A percentile compares a stretch with the other conserved stretches of the same genome.
Conservation (phyloP, 2,797 vertebrate species). For the Adelosebastes latens region DNA sequence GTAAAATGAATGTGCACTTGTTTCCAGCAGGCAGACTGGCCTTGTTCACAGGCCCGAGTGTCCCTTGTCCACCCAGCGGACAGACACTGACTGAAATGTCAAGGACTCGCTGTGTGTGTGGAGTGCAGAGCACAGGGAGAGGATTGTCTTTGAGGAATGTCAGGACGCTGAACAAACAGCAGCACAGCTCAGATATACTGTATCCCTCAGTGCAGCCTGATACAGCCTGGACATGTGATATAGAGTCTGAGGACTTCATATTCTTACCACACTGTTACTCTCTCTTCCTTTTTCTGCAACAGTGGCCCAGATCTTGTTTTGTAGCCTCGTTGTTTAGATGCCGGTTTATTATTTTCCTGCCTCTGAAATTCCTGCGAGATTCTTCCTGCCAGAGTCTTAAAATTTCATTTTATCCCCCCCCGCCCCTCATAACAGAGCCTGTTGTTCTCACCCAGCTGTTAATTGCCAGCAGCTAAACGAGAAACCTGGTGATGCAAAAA, state of each 20-base stretch:
- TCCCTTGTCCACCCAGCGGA: slow-evolving; percentile 43
- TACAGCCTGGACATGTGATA: neutral
- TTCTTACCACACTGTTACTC: neutral
- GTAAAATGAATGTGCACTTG: slow-evolving; percentile 50
- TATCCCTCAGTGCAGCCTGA: neutral
- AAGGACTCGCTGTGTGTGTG: slow-evolving; percentile 58
- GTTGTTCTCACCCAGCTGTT: slow-evolving; percentile 51
- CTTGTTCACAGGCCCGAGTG: slow-evolving; percentile 45
- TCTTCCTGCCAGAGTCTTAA: slow-evolving; percentile 18
- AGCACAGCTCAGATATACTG: slow-evolving; percentile 38
- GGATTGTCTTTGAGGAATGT: slow-evolving; percentile 71
- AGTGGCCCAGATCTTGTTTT: neutral
- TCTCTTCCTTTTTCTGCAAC: neutral
- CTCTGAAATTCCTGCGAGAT: slow-evolving; percentile 12
- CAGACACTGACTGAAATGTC: slow-evolving; percentile 65
- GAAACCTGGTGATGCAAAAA: slow-evolving; percentile 30
- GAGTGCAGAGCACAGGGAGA: slow-evolving; percentile 50
- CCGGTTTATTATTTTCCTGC: slow-evolving; percentile 27
- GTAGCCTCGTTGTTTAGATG: slow-evolving; percentile 9
- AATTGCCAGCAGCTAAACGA: slow-evolving; percentile 44
- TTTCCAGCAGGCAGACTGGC: slow-evolving; percentile 31
- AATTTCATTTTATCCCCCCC: slow-evolving; percentile 3
- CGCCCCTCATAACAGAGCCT: neutral
- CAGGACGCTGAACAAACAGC: slow-evolving; percentile 53
- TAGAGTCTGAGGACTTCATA: neutral